A percentile compares a stretch with the other conserved stretches of the same genome.
phyloP scores from a whole-genome alignment of 2,113 vertebrate species.

The Cettia cetti region DNA sequence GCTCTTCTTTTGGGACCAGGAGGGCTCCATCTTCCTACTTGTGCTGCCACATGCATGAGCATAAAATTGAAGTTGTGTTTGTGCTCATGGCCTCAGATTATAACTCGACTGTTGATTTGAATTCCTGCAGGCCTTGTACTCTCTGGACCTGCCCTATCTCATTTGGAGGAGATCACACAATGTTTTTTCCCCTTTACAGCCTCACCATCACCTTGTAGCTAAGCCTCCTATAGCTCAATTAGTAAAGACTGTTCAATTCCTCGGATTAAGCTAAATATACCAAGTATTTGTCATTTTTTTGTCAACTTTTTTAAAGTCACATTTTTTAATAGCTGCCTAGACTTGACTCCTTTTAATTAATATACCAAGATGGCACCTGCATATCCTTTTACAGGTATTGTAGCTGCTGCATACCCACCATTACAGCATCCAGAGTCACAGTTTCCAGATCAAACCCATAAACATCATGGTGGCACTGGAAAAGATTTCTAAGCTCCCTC shows the following conservation, averaged over 20 bases:
- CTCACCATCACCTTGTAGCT: not conserved
- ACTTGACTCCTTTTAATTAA: not conserved
- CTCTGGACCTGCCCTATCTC: not conserved
- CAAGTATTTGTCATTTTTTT: not conserved
- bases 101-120: not conserved
- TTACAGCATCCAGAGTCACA: not conserved
- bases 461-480: not conserved
- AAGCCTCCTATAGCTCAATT: not conserved
- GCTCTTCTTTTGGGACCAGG: not conserved
- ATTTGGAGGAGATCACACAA: not conserved
- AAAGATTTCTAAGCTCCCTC: not conserved
- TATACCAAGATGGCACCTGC: not conserved
- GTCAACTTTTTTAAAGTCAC: not conserved
- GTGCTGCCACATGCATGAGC: not conserved
- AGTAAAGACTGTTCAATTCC: not conserved
- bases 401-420: not conserved
- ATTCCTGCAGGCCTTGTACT: not conserved
- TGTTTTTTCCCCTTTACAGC: not conserved
- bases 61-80: not conserved
- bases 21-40: not conserved
- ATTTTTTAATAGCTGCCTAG: not conserved
- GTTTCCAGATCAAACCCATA: not conserved
- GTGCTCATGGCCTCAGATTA: not conserved
- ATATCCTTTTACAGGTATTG: not conserved
- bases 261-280: not conserved